Conservation (phyloP, 2,113 vertebrate species). For the Rhynchopsitta pachyrhyncha region DNA sequence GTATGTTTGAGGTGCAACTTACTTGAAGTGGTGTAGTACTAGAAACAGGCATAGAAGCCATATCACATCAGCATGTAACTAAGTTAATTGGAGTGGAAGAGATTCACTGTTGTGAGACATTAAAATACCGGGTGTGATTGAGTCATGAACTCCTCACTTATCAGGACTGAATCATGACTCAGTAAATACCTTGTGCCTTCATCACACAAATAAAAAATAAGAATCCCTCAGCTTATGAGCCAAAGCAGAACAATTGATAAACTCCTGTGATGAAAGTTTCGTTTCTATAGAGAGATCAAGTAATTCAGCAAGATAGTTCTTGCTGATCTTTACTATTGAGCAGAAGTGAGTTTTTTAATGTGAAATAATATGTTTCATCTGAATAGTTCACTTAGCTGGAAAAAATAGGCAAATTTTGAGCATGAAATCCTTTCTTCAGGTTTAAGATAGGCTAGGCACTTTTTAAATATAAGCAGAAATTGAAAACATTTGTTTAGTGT, state of each 20-base stretch:
- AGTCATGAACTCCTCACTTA: not conserved
- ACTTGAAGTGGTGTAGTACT: not conserved
- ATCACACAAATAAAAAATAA: not conserved
- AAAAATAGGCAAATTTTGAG: not conserved
- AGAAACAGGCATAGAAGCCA: not conserved
- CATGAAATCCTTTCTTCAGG: not conserved
- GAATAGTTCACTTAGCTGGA: not conserved
- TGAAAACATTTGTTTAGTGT: not conserved
- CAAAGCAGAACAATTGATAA: not conserved
- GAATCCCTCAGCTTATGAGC: not conserved
- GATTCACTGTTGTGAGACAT: not conserved
- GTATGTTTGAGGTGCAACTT: not conserved
- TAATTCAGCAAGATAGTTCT: not conserved
- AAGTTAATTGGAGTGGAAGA: not conserved
- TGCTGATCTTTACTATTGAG: not conserved
- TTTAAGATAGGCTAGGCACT: not conserved
- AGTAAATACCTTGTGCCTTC: not conserved
- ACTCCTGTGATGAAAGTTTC: not conserved
- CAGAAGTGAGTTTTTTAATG: not conserved
- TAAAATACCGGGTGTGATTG: slow-evolving; percentile 14
- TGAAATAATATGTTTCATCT: not conserved
- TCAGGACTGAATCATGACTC: not conserved
- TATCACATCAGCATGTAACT: not conserved
- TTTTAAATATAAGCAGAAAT: not conserved
- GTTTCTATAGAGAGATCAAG: not conserved